Evolutionary conservation across 2,888 invertebrate genomes (phyloP), one percentile per base, ranked within the genome.

Genomic region (Lycia hirtaria): DNA sequence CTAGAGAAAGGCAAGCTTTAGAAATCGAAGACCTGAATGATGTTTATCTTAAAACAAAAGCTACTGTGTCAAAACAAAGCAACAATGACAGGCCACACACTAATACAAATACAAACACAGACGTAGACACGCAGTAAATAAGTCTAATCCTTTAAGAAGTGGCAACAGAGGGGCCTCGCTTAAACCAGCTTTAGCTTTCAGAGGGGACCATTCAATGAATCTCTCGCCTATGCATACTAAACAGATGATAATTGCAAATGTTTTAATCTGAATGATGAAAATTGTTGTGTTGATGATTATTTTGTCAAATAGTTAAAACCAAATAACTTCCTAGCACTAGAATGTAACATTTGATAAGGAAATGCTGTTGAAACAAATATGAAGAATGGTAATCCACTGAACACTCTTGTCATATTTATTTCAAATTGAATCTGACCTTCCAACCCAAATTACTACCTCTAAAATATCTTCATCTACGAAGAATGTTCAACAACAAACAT

Each of bases 71-170:
- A 22, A 50, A 50, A 44, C 55, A 49, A 56, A 41, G 35, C 32
- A 53, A 49, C 57, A 47, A 57, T 43, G 22, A 32, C 37, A 38
- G 19, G 30, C 24, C 49, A 48, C 38, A 53, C 38, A 45, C 20
- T 28, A 28, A 44, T 37, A 12, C 38, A 59, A 60, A 55, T 26
- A 52, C 57, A 57, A 45, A 51, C 41, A 52, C 30, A 53, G 30
- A 17, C 40, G 33, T 20, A 38, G 38, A 60, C 38, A 43, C 33
- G 41, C 52, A 58, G 57, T 58, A 58, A 58, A 58, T 58, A 58
- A 53, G 32, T 49, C 44, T 56, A 60, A 60, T 56, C 60, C 60
- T 48, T 56, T 60, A 60, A 60, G 60, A 55, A 56, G 60, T 60
- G 60, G 19, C 60, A 56, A 60, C 57, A 53, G 57, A 43, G 48